A percentile compares a stretch with the other conserved stretches of the same genome.
phyloP scores from a whole-genome alignment of 2,888 invertebrate species.

The Parapristionchus giblindavisi region DNA sequence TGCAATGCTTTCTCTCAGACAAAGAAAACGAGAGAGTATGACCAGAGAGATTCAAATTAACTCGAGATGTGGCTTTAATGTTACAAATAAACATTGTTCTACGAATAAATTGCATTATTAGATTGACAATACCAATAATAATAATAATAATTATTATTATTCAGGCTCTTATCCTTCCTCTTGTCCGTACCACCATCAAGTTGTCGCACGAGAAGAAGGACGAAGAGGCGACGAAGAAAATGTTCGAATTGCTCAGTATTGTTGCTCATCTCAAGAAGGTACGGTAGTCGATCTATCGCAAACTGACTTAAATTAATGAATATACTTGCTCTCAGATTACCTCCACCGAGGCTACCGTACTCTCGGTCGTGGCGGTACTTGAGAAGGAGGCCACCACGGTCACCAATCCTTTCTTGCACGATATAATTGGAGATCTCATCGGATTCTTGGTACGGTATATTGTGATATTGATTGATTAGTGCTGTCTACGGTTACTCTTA shows the following conservation, averaged over 20 bases:
- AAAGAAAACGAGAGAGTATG: no score
- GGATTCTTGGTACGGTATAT: conserved; percentile 27
- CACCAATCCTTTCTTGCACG: conserved; percentile 31
- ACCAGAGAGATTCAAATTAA: no score
- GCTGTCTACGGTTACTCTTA: not conserved
- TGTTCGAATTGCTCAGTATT: conserved; percentile 42
- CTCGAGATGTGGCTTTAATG: no score
- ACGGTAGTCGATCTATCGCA: not conserved
- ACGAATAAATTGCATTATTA: no score
- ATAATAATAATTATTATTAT: no score
- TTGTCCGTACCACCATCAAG: conserved; percentile 41
- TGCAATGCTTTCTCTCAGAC: no score
- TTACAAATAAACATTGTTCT: no score
- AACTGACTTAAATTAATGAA: not conserved
- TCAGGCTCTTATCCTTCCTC: conserved; percentile 50
- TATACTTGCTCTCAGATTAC: not conserved
- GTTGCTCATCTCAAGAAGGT: conserved; percentile 45
- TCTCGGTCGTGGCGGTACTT: not conserved
- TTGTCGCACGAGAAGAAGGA: conserved; percentile 46
- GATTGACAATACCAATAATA: no score
- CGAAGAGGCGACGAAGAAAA: conserved; percentile 37
- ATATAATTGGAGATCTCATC: conserved; percentile 5
- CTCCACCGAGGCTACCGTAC: not conserved
- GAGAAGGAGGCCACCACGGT: conserved; percentile 15
- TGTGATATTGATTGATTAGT: not conserved